Evolutionary conservation across 2,113 vertebrate genomes (phyloP), one percentile per base, ranked within the genome.

Genomic region (Apaloderma vittatum): DNA sequence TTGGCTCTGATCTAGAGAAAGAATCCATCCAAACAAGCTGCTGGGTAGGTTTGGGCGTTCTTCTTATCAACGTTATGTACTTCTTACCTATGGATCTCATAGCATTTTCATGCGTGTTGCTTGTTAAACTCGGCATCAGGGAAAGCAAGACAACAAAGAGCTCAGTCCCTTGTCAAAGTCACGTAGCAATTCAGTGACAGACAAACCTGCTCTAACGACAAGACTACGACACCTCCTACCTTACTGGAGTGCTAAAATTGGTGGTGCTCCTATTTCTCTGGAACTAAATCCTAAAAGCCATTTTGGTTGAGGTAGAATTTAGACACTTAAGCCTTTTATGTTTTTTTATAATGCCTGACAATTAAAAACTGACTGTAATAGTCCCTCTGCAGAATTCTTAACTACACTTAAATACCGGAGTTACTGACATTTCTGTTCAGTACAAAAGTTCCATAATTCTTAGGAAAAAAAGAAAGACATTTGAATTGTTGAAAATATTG

Each of bases 381-480:
- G 27, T 26, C 49, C 55, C 61, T 21, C 67, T 18, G 49, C 63
- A 40, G 67, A 68, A 63, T 79, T 83, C 49, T 76, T 65, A 80
- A 76, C 55, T 78, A 23, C 71, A 17, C n/a, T 79, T 62, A 75
- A 85, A 63, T 32, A 20, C 71, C 90, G 91, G 66, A 32, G 18
- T 72, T 72, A 18, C 45, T 81, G 94, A 79, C 71, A 32, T 78
- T 83, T 85, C 90, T 46, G 54, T 77, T 73, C 36, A 66, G 26
- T 37, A 20, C 9, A 23, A 48, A 83, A 76, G 40, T 72, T 59
- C 70, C 18, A 8, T 12, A 58, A 52, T 58, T 75, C 74, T 79
- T 17, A 58, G 75, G 45, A 40, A 11, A 40, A 40, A 66, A 93
- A 72, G 72, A 57, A 77, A 48, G 29, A n/a, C 29, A 43, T 34